These are phyloP conservation scores for Lucilia cuprina DNA, from an alignment of 1,140 invertebrate genomes.

Conservation along the genomic window DNA sequence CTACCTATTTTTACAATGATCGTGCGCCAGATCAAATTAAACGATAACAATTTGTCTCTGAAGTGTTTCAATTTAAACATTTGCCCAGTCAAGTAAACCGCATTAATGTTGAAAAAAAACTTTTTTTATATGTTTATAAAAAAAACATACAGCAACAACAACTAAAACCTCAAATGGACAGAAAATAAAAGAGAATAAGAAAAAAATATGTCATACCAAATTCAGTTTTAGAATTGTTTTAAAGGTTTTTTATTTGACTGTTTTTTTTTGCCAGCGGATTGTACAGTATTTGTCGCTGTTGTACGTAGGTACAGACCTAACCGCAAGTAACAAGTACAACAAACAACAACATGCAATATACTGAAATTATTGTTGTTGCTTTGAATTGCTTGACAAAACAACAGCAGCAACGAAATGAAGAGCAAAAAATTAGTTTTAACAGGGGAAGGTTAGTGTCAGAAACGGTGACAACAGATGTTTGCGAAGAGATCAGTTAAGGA, in stretches of 20 bases:
- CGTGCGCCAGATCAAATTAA: slow-evolving; percentile 57
- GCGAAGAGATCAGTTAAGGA: too few relatives aligned
- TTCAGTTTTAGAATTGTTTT: not conserved
- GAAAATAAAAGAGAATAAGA: not conserved
- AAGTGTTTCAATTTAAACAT: slow-evolving; percentile 55
- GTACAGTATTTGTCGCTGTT: not conserved
- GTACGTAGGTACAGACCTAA: not conserved
- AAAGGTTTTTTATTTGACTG: not conserved
- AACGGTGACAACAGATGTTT: too few relatives aligned
- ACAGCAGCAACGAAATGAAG: too few relatives aligned
- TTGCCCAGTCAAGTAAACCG: not conserved
- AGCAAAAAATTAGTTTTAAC: too few relatives aligned
- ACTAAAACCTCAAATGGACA: not conserved
- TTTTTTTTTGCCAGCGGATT: not conserved
- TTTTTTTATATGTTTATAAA: too few relatives aligned
- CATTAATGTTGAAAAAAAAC: not conserved
- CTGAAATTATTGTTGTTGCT: not conserved
- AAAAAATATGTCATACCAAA: slow-evolving; percentile 13
- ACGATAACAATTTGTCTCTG: slow-evolving; percentile 63
- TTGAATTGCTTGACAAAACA: not conserved
- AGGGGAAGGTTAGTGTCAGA: too few relatives aligned
- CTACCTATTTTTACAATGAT: not conserved
- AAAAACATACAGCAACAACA: not conserved
- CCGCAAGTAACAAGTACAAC: slow-evolving; percentile 1
- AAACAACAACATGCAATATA: not conserved